A percentile compares a stretch with the other conserved stretches of the same genome.
Conservation (phyloP, 1,140 invertebrate genomes). For the Lerema accius region DNA sequence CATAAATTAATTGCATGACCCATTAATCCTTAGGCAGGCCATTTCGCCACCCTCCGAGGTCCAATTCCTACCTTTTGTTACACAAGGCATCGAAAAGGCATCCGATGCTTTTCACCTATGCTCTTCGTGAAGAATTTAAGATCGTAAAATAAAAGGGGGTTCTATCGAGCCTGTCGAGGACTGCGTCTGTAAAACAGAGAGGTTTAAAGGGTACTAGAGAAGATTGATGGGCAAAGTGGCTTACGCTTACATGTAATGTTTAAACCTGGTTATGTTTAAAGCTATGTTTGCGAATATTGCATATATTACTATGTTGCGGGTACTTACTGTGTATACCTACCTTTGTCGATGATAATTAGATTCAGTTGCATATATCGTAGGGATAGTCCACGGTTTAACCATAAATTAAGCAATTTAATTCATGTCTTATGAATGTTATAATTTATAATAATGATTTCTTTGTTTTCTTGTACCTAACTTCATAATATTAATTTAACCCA, state of each 20-base stretch:
- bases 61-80: slow-evolving; percentile 49
- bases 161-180: slow-evolving; percentile 39
- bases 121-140: slow-evolving; percentile 75
- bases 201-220: slow-evolving; percentile 37
- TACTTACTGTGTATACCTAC: too few species aligned
- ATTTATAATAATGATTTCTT: too few species aligned
- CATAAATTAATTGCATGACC: slow-evolving; percentile 47
- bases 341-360: too few species aligned
- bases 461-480: too few species aligned
- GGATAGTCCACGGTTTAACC: too few species aligned
- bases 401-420: too few species aligned
- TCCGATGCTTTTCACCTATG: slow-evolving; percentile 67
- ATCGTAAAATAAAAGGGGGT: slow-evolving; percentile 77
- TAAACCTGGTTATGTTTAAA: too few species aligned
- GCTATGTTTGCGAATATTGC: too few species aligned
- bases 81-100: slow-evolving; percentile 52
- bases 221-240: neutral
- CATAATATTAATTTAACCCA: too few species aligned
- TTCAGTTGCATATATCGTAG: too few species aligned
- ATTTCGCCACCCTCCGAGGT: slow-evolving; percentile 52
- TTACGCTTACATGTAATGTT: neutral
- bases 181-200: slow-evolving; percentile 48
- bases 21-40: slow-evolving; percentile 52
- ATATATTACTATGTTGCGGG: too few species aligned
- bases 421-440: too few species aligned